These are phyloP conservation scores for Cuniculus paca DNA, from an alignment of 2,797 vertebrate genomes.

Conservation along the genomic window DNA sequence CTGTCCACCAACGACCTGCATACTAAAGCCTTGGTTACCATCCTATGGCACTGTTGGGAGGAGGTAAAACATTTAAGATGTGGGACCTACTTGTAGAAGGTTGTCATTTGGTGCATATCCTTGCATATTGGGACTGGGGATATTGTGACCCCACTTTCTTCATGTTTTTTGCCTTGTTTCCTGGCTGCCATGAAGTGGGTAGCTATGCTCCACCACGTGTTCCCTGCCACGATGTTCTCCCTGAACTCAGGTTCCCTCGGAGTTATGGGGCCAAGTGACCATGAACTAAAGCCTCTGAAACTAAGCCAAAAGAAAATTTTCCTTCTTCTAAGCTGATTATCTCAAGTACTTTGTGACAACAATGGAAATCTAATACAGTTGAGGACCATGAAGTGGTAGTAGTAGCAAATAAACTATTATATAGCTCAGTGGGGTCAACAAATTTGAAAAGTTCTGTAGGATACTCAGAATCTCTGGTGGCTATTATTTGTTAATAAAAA, in stretches of 20 bases:
- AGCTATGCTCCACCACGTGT: background rate
- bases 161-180: background rate
- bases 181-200: background rate
- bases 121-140: background rate
- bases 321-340: background rate
- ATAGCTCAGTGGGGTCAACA: background rate
- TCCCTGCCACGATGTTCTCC: background rate
- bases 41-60: too few relatives aligned
- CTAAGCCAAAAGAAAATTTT: background rate
- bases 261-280: background rate
- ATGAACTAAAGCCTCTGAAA: background rate
- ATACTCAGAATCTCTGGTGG: background rate
- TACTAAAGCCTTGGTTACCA: background rate
- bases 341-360: too few relatives aligned
- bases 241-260: background rate
- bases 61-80: background rate
- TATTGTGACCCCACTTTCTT: background rate
- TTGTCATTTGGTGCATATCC: background rate
- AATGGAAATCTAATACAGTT: background rate
- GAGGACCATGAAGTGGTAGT: background rate
- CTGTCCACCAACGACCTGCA: background rate
- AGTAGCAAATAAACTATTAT: background rate
- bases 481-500: background rate
- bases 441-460: background rate
- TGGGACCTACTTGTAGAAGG: too few relatives aligned